Evolutionary conservation across 2,888 invertebrate species (phyloP), one percentile per base, ranked within the genome.

Genomic region (Ormyrus pomaceus): DNA sequence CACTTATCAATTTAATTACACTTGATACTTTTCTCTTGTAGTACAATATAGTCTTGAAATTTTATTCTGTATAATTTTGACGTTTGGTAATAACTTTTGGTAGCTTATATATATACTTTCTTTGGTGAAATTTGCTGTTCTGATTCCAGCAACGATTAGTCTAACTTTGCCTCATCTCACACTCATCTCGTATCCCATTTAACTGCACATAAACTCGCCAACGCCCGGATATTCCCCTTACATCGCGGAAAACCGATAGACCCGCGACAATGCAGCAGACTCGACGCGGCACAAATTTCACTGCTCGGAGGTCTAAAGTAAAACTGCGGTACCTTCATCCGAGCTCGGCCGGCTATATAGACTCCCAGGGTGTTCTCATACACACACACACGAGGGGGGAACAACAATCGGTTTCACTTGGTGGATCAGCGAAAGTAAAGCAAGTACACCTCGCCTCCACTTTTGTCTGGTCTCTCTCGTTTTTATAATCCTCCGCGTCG

Each of bases 361-460:
- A 86, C 86, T 86, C 48, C 5, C 70, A 45, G 76, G 85, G 83
- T 81, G 83, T 89, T 90, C 88, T 86, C 88, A 88, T 87, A 85
- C 86, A 4, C 34, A 34, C 34, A 34, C 34, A 4, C 34, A 0
- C 34, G 0, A 0, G 34, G 84, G 55, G 64, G 65, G 53, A 79
- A 72, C 83, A 89, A 90, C 90, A 89, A 90, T 90, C 84, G 86
- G 89, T 90, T 88, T 89, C 89, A 88, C 90, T 89, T 80, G 83
- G 85, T 50, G 58, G 77, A 82, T 79, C 72, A 71, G 89, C 88
- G 90, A 90, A 90, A 90, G 90, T 89, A 85, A 77, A 71, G 75
- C 78, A 66, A 69, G 19, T 80, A 58, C 56, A 58, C 56, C 70
- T 81, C 76, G 80, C 82, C 81, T 45, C 66, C 48, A 65, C 55